These are phyloP conservation scores for Nycteola revayana DNA, from an alignment of 2,888 invertebrate species.

Conservation along the genomic window DNA sequence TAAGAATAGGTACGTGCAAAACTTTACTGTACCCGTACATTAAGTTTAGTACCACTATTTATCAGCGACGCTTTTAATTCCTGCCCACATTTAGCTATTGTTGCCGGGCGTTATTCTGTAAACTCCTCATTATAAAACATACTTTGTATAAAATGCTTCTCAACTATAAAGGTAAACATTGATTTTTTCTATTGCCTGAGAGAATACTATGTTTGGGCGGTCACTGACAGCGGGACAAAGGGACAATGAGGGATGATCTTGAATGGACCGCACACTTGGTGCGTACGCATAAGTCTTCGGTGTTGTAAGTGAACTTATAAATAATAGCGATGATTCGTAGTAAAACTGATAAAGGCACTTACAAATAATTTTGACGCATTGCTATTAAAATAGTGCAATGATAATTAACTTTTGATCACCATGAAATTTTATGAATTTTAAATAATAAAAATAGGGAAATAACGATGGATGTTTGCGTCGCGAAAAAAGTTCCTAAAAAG, in stretches of 20 bases:
- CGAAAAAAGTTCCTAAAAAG: no score
- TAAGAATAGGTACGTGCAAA: slow-evolving; percentile 22
- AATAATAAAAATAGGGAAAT: no score
- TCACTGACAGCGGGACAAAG: slow-evolving; percentile 70
- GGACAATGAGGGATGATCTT: slow-evolving; percentile 67
- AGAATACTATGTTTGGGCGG: slow-evolving; percentile 76
- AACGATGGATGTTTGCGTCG: no score
- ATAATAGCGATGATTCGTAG: slow-evolving; percentile 40
- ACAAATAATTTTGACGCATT: no score
- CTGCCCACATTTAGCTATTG: slow-evolving; percentile 66
- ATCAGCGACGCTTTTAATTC: slow-evolving; percentile 70
- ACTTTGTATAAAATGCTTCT: slow-evolving; percentile 78
- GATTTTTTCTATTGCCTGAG: slow-evolving; percentile 68
- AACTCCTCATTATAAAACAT: slow-evolving; percentile 74
- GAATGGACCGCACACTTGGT: slow-evolving; percentile 79
- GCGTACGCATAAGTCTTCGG: slow-evolving; percentile 41
- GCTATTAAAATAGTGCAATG: no score
- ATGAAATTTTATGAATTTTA: no score
- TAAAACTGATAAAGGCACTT: slow-evolving; percentile 18
- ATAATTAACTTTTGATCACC: no score
- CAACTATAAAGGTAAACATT: slow-evolving; percentile 80
- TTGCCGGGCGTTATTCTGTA: slow-evolving; percentile 79
- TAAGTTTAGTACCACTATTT: slow-evolving; percentile 47
- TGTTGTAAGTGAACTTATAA: slow-evolving; percentile 30
- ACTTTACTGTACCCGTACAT: slow-evolving; percentile 45